A percentile compares a stretch with the other conserved stretches of the same genome.
Evolutionary conservation across 2,888 invertebrate genomes (phyloP).

Genomic region (Eutolmus rufibarbis): DNA sequence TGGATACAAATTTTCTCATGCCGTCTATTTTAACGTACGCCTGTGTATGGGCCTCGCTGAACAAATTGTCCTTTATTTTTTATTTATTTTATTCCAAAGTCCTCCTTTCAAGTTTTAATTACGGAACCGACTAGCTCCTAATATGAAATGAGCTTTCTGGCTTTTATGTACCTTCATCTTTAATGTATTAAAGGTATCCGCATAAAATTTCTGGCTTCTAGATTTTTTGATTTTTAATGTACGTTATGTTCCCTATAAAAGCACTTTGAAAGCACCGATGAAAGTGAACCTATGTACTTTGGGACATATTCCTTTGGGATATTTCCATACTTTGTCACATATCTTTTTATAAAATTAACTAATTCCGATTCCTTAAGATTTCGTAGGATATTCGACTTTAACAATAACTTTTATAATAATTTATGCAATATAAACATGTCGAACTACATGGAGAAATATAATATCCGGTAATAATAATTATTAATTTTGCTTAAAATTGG

Average conservation of each 20-base stretch:
- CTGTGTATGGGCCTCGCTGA: background rate
- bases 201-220: background rate
- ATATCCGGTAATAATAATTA: background rate
- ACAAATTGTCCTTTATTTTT: background rate
- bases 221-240: background rate
- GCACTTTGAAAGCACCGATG: background rate
- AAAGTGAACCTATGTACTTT: background rate
- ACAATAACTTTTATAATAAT: background rate
- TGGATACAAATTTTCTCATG: slow-evolving; percentile 6
- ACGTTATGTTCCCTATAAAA: background rate
- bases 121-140: background rate
- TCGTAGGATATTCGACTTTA: background rate
- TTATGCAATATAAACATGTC: background rate
- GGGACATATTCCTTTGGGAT: background rate
- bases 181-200: background rate
- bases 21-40: background rate
- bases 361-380: background rate
- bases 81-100: background rate
- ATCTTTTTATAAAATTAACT: background rate
- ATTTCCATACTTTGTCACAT: background rate
- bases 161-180: background rate
- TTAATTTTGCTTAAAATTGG: too few relatives aligned
- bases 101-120: background rate
- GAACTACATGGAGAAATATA: background rate
- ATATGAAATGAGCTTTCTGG: background rate